Evolutionary conservation across 2,888 invertebrate species (phyloP).

Genomic region (Chrysolina americana): DNA sequence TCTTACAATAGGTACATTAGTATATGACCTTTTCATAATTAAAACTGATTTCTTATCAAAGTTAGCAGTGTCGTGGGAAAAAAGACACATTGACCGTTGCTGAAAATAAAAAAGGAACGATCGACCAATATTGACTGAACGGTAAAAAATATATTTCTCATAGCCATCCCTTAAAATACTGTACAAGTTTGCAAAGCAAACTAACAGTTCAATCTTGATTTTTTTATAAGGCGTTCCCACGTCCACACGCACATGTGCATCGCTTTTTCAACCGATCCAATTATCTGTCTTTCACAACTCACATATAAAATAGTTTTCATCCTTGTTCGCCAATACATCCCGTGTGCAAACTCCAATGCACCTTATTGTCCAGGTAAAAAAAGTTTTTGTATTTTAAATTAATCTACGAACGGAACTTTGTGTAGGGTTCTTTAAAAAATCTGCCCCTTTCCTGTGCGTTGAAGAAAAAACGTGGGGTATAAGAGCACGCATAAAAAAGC

Average conservation of each 20-base stretch:
- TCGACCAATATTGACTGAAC: slow-evolving; percentile 66
- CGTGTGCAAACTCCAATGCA: slow-evolving; percentile 68
- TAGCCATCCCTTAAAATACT: slow-evolving; percentile 58
- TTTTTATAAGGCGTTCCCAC: slow-evolving; percentile 62
- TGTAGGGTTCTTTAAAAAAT: slow-evolving; percentile 70
- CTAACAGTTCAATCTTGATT: slow-evolving; percentile 55
- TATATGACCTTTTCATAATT: too few relatives aligned
- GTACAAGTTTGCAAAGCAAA: slow-evolving; percentile 51
- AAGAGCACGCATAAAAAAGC: slow-evolving; percentile 66
- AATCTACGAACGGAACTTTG: slow-evolving; percentile 70
- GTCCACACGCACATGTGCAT: slow-evolving; percentile 66
- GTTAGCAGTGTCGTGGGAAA: slow-evolving; percentile 5
- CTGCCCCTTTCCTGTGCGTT: slow-evolving; percentile 69
- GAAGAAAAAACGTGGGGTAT: slow-evolving; percentile 63
- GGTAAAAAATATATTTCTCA: slow-evolving; percentile 58
- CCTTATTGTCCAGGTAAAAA: slow-evolving; percentile 68
- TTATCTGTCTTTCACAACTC: slow-evolving; percentile 51
- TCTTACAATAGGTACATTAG: too few relatives aligned
- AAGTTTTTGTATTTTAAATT: slow-evolving; percentile 66
- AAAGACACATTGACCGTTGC: background rate
- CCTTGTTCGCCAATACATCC: slow-evolving; percentile 57
- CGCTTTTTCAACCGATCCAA: slow-evolving; percentile 57
- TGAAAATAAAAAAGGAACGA: slow-evolving; percentile 33
- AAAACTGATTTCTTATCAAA: too few relatives aligned
- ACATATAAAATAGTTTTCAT: slow-evolving; percentile 37